Evolutionary conservation across 2,888 invertebrate genomes (phyloP), one percentile per base, ranked within the genome.

Genomic region (Calliopum simillimum): DNA sequence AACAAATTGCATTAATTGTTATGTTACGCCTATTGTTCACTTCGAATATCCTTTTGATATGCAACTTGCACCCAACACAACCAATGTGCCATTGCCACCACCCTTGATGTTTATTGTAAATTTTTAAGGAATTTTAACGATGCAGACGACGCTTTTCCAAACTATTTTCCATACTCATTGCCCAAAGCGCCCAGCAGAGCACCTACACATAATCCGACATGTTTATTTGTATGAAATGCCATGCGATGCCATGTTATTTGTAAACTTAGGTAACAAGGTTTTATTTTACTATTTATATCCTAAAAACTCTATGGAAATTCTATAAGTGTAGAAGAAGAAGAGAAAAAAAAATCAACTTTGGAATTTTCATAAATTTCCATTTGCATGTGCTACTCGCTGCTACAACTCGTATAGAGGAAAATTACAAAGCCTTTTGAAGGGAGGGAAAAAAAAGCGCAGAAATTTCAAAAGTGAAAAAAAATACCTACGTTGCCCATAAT

Each of bases 131-230:
- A 83, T 83, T 82, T 71, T 76, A 84, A 80, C 79, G 78, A 83
- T 82, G 82, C 76, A 83, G 82, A 83, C 82, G 82, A 83, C 82
- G 76, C 79, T 79, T 81, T 81, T 75, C 74, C 75, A 78, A 82
- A 79, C 76, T 71, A 74, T 72, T 71, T 77, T 67, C 70, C 63
- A 70, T 66, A 70, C 74, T 75, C 74, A 74, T 76, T 68, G 69
- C 63, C 69, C 68, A 70, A 74, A 73, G 70, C 73, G 46, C 56
- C 56, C 12, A n/a, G n/a, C n/a, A n/a, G n/a, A n/a, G 43, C 21
- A 59, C n/a, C 12, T 63, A 66, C 66, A 65, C 67, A 70, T 47
- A 44, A 21, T 33, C 63, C n/a, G 47, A 59, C 33, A 14, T 49
- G 53, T 67, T 70, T 68, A 33, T 61, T 68, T 68, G 51, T 51